Evolutionary conservation across 2,113 vertebrate species (phyloP).

Genomic region (Formicarius rufipectus): DNA sequence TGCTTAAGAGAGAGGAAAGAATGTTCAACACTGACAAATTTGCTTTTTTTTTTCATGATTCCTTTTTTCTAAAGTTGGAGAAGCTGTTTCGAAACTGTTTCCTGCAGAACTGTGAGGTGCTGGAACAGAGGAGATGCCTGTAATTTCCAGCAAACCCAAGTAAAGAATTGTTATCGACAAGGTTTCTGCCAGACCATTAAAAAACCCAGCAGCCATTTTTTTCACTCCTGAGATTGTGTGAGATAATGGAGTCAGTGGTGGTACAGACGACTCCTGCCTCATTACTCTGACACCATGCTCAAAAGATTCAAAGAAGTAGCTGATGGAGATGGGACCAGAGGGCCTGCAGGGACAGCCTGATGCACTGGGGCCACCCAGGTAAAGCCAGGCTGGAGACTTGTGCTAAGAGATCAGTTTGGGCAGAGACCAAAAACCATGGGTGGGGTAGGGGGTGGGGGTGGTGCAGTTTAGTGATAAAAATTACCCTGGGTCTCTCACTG

Average conservation of each 20-base stretch:
- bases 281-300: background rate
- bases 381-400: background rate
- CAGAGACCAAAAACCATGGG: background rate
- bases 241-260: background rate
- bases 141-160: slow-evolving; percentile 38
- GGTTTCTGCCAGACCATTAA: slow-evolving; percentile 16
- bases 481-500: background rate
- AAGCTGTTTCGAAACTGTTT: slow-evolving; percentile 21
- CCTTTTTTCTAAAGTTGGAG: background rate
- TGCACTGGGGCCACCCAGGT: background rate
- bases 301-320: background rate
- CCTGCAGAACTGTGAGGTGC: background rate
- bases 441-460: no score
- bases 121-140: background rate
- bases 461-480: background rate
- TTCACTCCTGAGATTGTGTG: background rate
- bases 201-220: slow-evolving; percentile 35
- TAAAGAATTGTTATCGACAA: slow-evolving; percentile 12
- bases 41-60: background rate
- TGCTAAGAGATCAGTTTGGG: background rate
- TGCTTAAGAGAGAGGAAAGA: background rate
- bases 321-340: background rate
- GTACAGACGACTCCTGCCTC: background rate
- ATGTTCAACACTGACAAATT: background rate
- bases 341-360: background rate